phyloP scores from a whole-genome alignment of 2,888 invertebrate genomes.

The Agelastica alni region DNA sequence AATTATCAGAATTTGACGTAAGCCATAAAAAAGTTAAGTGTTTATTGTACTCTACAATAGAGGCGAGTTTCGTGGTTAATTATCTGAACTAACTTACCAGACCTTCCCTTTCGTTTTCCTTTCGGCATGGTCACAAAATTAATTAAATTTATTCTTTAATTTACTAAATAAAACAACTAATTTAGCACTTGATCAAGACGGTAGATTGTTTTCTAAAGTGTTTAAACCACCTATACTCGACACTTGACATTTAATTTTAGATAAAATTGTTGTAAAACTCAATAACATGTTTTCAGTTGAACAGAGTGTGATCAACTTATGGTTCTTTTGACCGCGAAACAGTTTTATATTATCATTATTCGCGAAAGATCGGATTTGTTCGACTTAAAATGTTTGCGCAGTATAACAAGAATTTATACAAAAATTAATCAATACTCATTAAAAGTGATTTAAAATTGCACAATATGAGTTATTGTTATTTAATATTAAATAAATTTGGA shows the following conservation, averaged over 20 bases:
- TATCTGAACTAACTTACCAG: conserved; percentile 60
- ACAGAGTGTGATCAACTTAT: conserved; percentile 49
- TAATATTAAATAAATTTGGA: no score
- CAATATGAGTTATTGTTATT: background rate
- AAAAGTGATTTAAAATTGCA: background rate
- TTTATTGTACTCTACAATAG: conserved; percentile 24
- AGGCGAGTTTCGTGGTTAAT: conserved; percentile 12
- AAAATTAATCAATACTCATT: background rate
- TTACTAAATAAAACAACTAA: conserved; percentile 63
- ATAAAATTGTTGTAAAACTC: conserved; percentile 71
- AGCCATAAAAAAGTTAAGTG: conserved; percentile 7
- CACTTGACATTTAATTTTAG: conserved; percentile 73
- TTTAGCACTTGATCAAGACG: conserved; percentile 76
- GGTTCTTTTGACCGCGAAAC: conserved; percentile 18
- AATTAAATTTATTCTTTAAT: conserved; percentile 54
- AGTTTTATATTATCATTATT: conserved; percentile 13
- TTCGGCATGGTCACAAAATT: conserved; percentile 69
- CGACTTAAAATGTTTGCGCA: conserved; percentile 10
- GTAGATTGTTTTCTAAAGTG: conserved; percentile 75
- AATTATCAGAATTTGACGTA: conserved; percentile 28
- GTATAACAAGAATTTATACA: conserved; percentile 2
- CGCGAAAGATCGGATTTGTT: background rate
- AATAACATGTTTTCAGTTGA: conserved; percentile 70
- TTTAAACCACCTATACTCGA: conserved; percentile 71
- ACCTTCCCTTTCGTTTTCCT: conserved; percentile 76